Percentiles rank a stretch among this genome's conserved stretches.
Evolutionary conservation across 2,113 vertebrate genomes (phyloP).

Genomic region (Sitta europaea): DNA sequence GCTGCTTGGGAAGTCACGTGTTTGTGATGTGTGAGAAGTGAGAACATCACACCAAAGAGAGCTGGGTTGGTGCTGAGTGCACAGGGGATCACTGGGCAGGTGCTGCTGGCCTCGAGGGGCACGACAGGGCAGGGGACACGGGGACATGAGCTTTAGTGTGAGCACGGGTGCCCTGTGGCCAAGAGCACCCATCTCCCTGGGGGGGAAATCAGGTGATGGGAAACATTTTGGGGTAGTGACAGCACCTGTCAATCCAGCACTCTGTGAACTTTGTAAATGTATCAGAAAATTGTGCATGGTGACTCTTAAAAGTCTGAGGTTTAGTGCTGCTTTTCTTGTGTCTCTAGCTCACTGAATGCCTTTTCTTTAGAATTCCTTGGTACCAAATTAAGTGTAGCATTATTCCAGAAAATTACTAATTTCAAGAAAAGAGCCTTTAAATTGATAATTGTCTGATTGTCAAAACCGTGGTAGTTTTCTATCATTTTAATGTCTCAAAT

Average conservation of each 20-base stretch:
- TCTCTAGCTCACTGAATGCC: not conserved
- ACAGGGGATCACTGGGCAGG: not conserved
- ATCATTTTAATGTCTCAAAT: not conserved
- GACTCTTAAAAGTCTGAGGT: not conserved
- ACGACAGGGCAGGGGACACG: not conserved
- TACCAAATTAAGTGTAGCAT: accelerated
- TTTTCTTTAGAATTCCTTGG: not conserved
- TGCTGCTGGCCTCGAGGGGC: not conserved
- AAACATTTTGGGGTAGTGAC: not conserved
- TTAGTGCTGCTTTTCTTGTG: not conserved
- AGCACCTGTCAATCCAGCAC: not conserved
- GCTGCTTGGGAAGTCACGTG: not conserved
- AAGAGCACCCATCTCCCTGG: not conserved
- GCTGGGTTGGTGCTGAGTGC: not conserved
- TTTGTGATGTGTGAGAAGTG: not conserved
- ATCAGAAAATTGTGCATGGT: not conserved
- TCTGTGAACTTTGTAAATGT: not conserved
- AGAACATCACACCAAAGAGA: not conserved
- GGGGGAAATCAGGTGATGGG: not conserved
- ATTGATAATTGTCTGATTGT: not conserved
- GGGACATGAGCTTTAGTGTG: not conserved
- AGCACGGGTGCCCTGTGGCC: not conserved
- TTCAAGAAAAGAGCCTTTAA: not conserved
- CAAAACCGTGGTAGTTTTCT: not conserved
- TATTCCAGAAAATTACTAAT: not conserved